These are phyloP conservation scores for Cranoglanis bouderius DNA, from an alignment of 2,113 vertebrate species.

Conservation along the genomic window DNA sequence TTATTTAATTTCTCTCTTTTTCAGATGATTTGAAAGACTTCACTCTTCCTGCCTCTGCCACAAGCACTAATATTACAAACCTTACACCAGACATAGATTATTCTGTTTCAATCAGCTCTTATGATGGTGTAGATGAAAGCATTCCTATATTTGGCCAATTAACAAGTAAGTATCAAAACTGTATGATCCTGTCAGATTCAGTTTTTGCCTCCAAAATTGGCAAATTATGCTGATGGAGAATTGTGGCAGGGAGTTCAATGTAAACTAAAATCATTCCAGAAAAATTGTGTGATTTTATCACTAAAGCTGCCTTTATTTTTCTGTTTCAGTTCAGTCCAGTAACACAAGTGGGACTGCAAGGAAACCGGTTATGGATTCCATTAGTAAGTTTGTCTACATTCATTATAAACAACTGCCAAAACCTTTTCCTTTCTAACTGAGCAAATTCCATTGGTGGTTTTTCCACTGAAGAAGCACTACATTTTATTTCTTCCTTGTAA, in stretches of 20 bases:
- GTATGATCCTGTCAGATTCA: not conserved
- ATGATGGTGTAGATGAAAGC: conserved; percentile 85
- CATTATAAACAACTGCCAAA: conserved; percentile 51
- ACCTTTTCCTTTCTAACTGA: conserved; percentile 22
- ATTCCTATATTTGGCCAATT: conserved; percentile 92
- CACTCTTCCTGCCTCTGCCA: conserved; percentile 79
- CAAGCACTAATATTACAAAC: conserved; percentile 83
- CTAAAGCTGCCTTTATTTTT: conserved; percentile 47
- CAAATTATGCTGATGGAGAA: not conserved
- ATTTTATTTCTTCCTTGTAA: conserved; percentile 51
- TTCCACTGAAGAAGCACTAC: not conserved
- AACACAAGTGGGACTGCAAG: conserved; percentile 66
- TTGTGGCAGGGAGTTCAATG: not conserved
- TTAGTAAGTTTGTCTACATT: conserved; percentile 74
- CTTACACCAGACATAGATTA: conserved; percentile 88
- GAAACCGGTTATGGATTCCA: conserved; percentile 65
- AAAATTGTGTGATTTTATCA: not conserved
- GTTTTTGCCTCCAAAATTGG: not conserved
- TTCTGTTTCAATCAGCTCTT: conserved; percentile 88
- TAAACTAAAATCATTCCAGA: not conserved
- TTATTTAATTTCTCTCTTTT: conserved; percentile 48
- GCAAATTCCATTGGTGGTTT: not conserved
- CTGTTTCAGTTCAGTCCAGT: conserved; percentile 76
- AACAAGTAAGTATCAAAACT: conserved; percentile 83
- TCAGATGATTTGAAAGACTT: conserved; percentile 90